phyloP scores from a whole-genome alignment of 2,797 vertebrate genomes.

The Rallus crepitans region DNA sequence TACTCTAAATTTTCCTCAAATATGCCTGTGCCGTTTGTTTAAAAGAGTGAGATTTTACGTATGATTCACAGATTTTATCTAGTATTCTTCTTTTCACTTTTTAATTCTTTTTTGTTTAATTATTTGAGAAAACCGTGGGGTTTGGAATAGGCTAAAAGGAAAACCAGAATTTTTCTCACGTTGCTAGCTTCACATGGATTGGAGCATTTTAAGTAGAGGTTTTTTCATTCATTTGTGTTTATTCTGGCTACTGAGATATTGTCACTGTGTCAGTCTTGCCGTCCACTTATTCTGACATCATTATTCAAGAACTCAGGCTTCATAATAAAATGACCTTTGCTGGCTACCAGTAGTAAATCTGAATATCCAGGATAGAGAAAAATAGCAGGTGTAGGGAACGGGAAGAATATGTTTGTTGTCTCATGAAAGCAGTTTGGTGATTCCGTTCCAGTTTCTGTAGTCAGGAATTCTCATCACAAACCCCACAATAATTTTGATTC shows the following conservation, averaged over 20 bases:
- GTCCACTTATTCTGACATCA: neutral
- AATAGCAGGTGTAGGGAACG: neutral
- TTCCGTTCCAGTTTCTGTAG: neutral
- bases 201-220: neutral
- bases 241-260: neutral
- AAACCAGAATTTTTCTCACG: neutral
- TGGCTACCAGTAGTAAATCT: neutral
- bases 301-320: conserved; percentile 15
- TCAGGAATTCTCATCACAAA: neutral
- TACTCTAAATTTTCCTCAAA: neutral
- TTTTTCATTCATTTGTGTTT: conserved; percentile 18
- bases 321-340: neutral
- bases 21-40: neutral
- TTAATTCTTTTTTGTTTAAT: neutral
- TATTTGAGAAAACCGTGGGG: neutral
- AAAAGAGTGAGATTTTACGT: neutral
- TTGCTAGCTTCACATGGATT: neutral
- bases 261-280: neutral
- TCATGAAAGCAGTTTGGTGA: neutral
- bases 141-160: neutral
- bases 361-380: neutral
- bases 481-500: neutral
- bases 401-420: neutral
- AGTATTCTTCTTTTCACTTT: neutral
- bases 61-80: neutral